These are phyloP conservation scores for Heterocephalus glaber DNA, from an alignment of 2,113 vertebrate genomes.

Conservation along the genomic window DNA sequence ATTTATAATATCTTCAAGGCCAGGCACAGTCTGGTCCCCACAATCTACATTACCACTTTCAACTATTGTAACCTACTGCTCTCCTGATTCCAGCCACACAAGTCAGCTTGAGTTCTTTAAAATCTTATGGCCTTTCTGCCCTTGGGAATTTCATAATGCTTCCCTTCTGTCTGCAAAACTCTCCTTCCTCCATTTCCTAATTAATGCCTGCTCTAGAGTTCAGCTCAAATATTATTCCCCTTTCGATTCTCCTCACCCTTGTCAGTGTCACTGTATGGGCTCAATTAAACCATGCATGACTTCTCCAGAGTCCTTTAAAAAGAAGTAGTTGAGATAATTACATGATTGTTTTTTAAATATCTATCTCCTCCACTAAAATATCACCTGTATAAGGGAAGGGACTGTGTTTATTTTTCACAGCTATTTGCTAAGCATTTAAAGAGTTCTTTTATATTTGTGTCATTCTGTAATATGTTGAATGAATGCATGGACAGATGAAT, in stretches of 20 bases:
- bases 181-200: background rate
- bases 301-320: background rate
- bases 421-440: background rate
- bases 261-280: background rate
- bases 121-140: background rate
- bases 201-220: background rate
- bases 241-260: background rate
- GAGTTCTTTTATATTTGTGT: background rate
- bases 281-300: background rate
- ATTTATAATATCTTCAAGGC: background rate
- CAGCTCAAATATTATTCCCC: background rate
- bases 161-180: background rate
- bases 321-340: slow-evolving; percentile 18
- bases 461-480: background rate
- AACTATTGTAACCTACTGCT: background rate
- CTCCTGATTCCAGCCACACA: background rate
- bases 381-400: background rate
- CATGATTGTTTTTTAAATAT: slow-evolving; percentile 19
- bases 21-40: background rate
- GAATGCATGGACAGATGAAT: background rate
- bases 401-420: background rate
- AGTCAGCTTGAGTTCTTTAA: background rate
- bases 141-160: background rate
- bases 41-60: background rate
- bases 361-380: background rate